A percentile compares a stretch with the other conserved stretches of the same genome.
Conservation (phyloP, 2,113 vertebrate species). For the Euleptes europaea region DNA sequence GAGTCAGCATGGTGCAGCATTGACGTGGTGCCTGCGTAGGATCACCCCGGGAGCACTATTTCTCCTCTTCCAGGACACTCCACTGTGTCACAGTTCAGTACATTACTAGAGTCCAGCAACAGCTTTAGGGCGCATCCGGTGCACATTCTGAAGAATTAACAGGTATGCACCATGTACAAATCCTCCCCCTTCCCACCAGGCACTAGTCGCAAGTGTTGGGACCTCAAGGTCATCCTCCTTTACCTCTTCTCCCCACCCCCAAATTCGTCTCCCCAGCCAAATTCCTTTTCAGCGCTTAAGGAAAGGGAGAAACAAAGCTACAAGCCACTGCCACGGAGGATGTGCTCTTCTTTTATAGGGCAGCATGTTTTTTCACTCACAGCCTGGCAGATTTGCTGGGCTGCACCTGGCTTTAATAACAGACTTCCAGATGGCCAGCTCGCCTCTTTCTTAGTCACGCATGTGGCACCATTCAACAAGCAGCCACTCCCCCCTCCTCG, state of each 20-base stretch:
- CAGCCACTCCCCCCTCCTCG: neutral
- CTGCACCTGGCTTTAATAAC: constrained; percentile 18
- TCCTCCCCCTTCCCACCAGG: neutral
- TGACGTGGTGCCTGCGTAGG: neutral
- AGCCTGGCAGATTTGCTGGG: constrained; percentile 1
- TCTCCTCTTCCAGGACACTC: no score
- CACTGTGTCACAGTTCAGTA: no score
- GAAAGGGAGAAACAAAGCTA: neutral
- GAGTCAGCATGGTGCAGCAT: neutral
- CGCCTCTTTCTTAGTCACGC: neutral
- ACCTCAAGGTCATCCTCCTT: neutral
- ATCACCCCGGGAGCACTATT: neutral
- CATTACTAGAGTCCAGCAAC: no score
- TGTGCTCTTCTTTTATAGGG: neutral
- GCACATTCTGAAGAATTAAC: no score
- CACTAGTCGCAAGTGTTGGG: neutral
- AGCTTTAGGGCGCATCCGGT: no score
- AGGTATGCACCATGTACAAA: no score
- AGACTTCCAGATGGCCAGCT: neutral
- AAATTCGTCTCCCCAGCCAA: neutral
- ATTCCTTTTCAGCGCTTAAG: neutral
- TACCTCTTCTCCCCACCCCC: no score
- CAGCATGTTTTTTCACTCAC: neutral
- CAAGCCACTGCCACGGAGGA: no score
- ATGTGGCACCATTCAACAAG: neutral